A percentile compares a stretch with the other conserved stretches of the same genome.
phyloP scores from a whole-genome alignment of 2,888 invertebrate species.

The Xestia rhomboidea region DNA sequence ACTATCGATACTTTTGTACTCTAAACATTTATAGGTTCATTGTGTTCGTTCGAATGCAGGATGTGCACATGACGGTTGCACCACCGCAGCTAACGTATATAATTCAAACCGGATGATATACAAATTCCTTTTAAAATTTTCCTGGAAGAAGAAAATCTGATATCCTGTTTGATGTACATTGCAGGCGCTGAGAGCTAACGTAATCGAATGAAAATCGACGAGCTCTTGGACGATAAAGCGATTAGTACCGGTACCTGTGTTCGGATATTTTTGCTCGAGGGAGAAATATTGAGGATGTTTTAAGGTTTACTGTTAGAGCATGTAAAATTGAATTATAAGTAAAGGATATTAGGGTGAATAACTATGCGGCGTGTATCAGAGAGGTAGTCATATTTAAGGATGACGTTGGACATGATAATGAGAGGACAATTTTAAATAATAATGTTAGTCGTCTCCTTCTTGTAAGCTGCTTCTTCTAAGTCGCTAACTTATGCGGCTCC shows the following conservation, averaged over 20 bases:
- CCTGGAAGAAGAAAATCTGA: neutral
- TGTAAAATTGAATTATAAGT: neutral
- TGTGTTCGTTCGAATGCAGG: slow-evolving; percentile 31
- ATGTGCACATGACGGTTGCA: slow-evolving; percentile 35
- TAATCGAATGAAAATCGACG: neutral
- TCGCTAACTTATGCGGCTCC: neutral
- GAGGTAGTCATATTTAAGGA: neutral
- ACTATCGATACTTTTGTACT: slow-evolving; percentile 8
- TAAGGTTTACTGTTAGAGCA: neutral
- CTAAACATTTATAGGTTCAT: slow-evolving; percentile 29
- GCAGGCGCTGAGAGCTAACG: neutral
- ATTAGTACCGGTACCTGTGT: neutral
- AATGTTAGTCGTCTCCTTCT: neutral
- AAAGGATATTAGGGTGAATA: neutral
- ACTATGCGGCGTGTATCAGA: neutral
- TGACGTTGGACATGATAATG: neutral
- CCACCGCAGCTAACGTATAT: neutral
- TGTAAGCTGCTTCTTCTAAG: neutral
- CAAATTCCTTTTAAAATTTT: neutral
- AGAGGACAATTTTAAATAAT: too few species aligned
- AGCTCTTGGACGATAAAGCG: neutral
- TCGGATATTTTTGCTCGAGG: slow-evolving; percentile 4
- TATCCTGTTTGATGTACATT: neutral
- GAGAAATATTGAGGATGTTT: neutral
- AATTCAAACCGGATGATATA: neutral